phyloP scores from a whole-genome alignment of 2,888 invertebrate species.

The Chrysolina haemoptera region DNA sequence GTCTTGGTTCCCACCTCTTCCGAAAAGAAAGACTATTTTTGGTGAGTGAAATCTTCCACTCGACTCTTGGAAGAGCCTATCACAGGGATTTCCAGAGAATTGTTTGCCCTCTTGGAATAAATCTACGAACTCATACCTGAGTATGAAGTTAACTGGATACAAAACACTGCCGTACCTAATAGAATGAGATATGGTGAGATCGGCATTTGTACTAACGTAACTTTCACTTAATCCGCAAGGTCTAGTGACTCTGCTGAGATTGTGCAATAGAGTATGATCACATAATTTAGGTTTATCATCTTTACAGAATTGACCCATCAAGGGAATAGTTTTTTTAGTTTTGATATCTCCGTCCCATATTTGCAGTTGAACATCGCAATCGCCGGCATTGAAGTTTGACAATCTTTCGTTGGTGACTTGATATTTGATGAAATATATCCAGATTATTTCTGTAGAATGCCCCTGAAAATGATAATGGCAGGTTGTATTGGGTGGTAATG shows the following conservation, averaged over 20 bases:
- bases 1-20: conserved; percentile 84
- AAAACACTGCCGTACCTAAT: conserved; percentile 85
- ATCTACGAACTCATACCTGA: conserved; percentile 89
- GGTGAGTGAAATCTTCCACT: conserved; percentile 79
- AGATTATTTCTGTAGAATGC: conserved; percentile 82
- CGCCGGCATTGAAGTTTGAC: conserved; percentile 78
- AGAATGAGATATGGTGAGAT: conserved; percentile 83
- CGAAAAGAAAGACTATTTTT: conserved; percentile 86
- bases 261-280: conserved; percentile 81
- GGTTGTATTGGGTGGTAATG: conserved; percentile 85
- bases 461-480: conserved; percentile 87
- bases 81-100: conserved; percentile 76
- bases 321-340: conserved; percentile 68
- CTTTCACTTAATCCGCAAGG: conserved; percentile 82
- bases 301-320: conserved; percentile 84
- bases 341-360: conserved; percentile 82
- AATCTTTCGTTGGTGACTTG: conserved; percentile 76
- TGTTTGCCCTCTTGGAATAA: conserved; percentile 79
- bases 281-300: conserved; percentile 83
- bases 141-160: conserved; percentile 83
- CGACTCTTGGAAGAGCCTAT: conserved; percentile 73
- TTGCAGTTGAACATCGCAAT: conserved; percentile 80
- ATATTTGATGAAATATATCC: conserved; percentile 89
- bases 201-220: conserved; percentile 83
- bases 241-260: conserved; percentile 80